Evolutionary conservation across 2,888 invertebrate species (phyloP), one percentile per base, ranked within the genome.

Genomic region (Ophioninae sp.): DNA sequence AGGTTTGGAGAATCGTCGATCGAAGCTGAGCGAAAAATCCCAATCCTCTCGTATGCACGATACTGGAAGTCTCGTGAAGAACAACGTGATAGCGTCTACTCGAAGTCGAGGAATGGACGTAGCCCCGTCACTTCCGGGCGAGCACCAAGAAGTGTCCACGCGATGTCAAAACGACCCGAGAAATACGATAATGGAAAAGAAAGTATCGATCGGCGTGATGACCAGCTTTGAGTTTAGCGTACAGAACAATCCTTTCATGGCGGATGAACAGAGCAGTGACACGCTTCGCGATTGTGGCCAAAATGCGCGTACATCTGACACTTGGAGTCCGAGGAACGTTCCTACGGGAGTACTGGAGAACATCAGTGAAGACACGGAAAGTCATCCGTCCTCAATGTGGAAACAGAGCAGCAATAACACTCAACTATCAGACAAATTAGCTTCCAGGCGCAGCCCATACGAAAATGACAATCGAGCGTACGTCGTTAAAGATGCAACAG

Each of bases 151-250:
- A 39, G 57, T 50, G 13, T 74, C 82, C 69, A 79, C 80, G 64
- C 75, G 74, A 10, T 82, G 50, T 81, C 86, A 73, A 59, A 84
- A 86, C 61, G 89, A 91, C 8, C 84, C 86, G 44, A 87, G 87
- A 85, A 93, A 86, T 89, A 92, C 90, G 88, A 91, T 87, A 91
- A 87, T 91, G 91, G 93, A 91, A 92, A 94, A 93, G 87, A 95
- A 94, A 92, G 95, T 96, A 88, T 96, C 96, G 0, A 95, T 96
- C 76, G 96, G 96, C 80, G 95, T 96, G 2, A 96, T 96, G 95
- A 96, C 96, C 1, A 96, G 96, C 91, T 95, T 96, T 91, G 96
- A 96, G 93, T 94, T 96, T 89, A 92, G 90, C 37, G 89, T 92
- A 20, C 91, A 92, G 75, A 92, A 92, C 67, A 91, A 88, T 86